Base-by-base conservation (phyloP, 2,888 invertebrate genomes). In the Dinocampus coccinellae region DNA sequence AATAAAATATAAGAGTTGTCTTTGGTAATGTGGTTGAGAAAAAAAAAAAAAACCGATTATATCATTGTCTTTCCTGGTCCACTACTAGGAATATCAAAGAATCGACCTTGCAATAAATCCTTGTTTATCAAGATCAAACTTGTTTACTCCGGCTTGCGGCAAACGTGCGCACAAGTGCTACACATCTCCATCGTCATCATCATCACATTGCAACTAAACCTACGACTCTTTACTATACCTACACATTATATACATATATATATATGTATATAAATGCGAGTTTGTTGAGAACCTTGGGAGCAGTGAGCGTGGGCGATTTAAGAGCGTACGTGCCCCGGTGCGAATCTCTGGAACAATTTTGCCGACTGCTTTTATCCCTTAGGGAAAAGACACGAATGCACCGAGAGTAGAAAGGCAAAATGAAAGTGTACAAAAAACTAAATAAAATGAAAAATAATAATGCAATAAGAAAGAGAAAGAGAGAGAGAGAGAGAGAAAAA, bases 71-170 rank as follows among this genome's bases (percentile, higher is more conserved):
- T 47, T 16, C 20, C 47, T 47, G 20, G 1, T 39, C 47, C 1
- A 47, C 47, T 16, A 47, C 16, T 16, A 47, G 20, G 47, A 47
- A 47, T 47, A 47, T 47, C 47, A 47, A 47, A 16, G 3, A 70
- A 76, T 73, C 73, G 74, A 75, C 74, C 75, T 75, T 75, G 76
- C 77, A 77, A 79, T 79, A 79, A 79, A 79, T 79, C 74, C 73
- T 71, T 72, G 61, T 76, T 74, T 79, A 79, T 79, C 79, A 79
- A 79, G 78, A 79, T 79, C 16, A 3, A 77, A 79, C 78, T 78
- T 75, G 73, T 72, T 69, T 72, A 71, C 62, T 75, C 58, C 69
- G 62, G 72, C 71, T 52, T 39, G 70, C 63, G 73, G 69, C 73
- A 71, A 72, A 73, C 65, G 70, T 53, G 65, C 52, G 71, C 70